Evolutionary conservation across 2,113 vertebrate genomes (phyloP).

Genomic region (Diphyllodes magnificus): DNA sequence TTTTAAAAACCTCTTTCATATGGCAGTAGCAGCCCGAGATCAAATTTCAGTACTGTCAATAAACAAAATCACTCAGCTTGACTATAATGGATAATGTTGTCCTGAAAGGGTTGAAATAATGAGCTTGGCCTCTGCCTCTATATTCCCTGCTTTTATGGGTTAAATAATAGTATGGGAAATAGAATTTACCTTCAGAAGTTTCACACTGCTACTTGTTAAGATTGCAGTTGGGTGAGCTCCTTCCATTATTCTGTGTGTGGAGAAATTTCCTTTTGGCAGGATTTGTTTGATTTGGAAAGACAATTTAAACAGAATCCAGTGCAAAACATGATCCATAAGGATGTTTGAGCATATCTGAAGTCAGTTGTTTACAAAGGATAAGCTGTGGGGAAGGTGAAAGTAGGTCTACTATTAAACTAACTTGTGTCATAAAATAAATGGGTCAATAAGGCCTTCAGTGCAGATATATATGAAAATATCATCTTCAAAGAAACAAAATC

Average conservation of each 20-base stretch:
- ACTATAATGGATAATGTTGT: background rate
- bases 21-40: background rate
- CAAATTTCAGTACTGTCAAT: background rate
- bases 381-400: background rate
- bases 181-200: background rate
- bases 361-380: background rate
- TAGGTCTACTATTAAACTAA: background rate
- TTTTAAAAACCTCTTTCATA: background rate
- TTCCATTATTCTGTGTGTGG: background rate
- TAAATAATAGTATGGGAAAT: background rate
- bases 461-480: background rate
- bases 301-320: background rate
- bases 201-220: background rate
- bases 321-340: background rate
- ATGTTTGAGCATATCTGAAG: background rate
- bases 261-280: background rate
- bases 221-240: background rate
- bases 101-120: background rate
- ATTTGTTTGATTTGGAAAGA: background rate
- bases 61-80: background rate
- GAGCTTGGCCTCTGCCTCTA: background rate
- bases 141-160: background rate
- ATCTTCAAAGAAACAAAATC: background rate
- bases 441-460: background rate
- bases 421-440: background rate